A percentile compares a stretch with the other conserved stretches of the same genome.
Conservation (phyloP, 2,113 vertebrate genomes). For the Ageneiosus marmoratus region DNA sequence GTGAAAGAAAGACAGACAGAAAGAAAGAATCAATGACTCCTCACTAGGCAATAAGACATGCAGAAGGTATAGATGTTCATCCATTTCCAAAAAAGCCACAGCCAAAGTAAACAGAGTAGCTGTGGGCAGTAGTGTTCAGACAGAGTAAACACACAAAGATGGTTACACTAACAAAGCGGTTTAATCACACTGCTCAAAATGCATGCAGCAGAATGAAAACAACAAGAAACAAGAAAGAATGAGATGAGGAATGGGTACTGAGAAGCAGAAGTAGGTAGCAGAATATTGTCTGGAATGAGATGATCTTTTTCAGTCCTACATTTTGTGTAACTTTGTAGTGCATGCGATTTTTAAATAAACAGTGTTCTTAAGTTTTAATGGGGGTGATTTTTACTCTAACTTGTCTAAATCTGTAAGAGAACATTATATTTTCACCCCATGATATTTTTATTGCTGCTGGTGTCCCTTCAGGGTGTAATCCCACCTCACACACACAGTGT, state of each 20-base stretch:
- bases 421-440: background rate
- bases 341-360: background rate
- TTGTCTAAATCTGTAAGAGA: background rate
- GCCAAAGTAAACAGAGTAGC: background rate
- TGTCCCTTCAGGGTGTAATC: background rate
- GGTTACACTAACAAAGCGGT: background rate
- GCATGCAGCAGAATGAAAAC: background rate
- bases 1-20: background rate
- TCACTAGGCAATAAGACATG: background rate
- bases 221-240: background rate
- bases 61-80: background rate
- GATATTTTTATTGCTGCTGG: background rate
- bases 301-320: background rate
- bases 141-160: background rate
- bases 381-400: background rate
- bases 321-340: background rate
- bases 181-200: background rate
- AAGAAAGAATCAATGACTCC: background rate
- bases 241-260: background rate
- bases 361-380: background rate
- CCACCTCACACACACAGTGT: background rate
- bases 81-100: background rate
- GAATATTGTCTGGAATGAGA: background rate
- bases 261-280: background rate
- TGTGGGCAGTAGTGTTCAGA: background rate